These are phyloP conservation scores for Cephonodes hylas DNA, from an alignment of 2,888 invertebrate genomes.

Conservation along the genomic window DNA sequence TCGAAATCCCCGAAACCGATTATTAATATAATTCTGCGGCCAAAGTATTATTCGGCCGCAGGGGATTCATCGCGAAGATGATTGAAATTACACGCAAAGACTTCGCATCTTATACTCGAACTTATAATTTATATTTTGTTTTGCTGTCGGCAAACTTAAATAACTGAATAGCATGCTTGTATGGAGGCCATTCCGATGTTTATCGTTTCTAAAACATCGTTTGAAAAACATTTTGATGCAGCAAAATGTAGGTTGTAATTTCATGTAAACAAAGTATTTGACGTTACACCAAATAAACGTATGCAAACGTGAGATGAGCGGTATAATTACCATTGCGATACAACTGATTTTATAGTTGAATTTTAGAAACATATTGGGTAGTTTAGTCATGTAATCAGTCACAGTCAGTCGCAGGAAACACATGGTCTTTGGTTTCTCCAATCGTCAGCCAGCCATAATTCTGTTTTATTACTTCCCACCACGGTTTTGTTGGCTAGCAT, in stretches of 20 bases:
- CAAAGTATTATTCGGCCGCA: conserved; percentile 62
- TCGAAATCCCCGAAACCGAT: conserved; percentile 54
- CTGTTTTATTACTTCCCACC: conserved; percentile 48
- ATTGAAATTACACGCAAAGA: conserved; percentile 58
- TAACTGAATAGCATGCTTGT: conserved; percentile 26
- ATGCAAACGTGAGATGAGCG: neutral
- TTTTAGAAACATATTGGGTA: conserved; percentile 32
- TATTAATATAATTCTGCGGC: conserved; percentile 61
- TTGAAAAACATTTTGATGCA: neutral
- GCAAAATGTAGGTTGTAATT: neutral
- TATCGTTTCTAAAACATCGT: neutral
- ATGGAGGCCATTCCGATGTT: neutral
- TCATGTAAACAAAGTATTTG: neutral
- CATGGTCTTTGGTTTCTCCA: conserved; percentile 42
- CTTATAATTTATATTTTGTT: no score
- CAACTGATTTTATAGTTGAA: neutral
- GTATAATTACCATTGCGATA: neutral
- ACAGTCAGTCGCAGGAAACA: conserved; percentile 38
- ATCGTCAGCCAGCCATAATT: conserved; percentile 35
- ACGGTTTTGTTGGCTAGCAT: conserved; percentile 25
- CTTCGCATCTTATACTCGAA: conserved; percentile 33
- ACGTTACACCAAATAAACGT: neutral
- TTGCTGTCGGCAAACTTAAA: conserved; percentile 43
- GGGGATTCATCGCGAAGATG: conserved; percentile 61
- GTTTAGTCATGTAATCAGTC: conserved; percentile 24